Evolutionary conservation across 2,797 vertebrate genomes (phyloP).

Genomic region (Coranthus polyacanthus): DNA sequence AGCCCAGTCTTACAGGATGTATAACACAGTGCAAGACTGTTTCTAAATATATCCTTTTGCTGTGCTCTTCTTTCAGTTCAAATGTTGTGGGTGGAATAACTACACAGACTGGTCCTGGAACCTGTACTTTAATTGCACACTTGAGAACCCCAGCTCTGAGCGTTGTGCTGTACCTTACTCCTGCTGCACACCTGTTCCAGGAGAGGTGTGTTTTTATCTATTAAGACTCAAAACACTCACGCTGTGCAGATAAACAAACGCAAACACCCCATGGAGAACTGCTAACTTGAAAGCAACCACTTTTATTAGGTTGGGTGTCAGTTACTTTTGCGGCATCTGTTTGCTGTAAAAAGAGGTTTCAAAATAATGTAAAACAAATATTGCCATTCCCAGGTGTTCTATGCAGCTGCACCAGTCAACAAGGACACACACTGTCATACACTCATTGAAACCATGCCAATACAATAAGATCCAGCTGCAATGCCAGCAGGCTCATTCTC

Average conservation of each 20-base stretch:
- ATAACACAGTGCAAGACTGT: slow-evolving; percentile 19
- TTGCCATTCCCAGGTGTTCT: not conserved
- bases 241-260: not conserved
- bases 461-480: no score
- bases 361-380: not conserved
- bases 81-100: slow-evolving; percentile 86
- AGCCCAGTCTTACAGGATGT: slow-evolving; percentile 60
- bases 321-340: not conserved
- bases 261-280: not conserved
- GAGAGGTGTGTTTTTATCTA: slow-evolving; percentile 75
- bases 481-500: not conserved
- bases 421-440: not conserved
- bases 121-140: slow-evolving; percentile 86
- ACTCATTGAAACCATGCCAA: no score
- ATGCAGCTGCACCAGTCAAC: not conserved
- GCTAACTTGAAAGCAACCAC: not conserved
- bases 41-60: slow-evolving; percentile 58
- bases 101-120: slow-evolving; percentile 88
- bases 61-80: slow-evolving; percentile 70
- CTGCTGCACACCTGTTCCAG: slow-evolving; percentile 83
- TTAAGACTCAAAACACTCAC: not conserved
- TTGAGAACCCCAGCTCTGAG: slow-evolving; percentile 82
- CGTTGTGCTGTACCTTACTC: slow-evolving; percentile 85
- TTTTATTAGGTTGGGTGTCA: not conserved
- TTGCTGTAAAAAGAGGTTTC: not conserved